Evolutionary conservation across 2,888 invertebrate species (phyloP).

Genomic region (Parnassius smintheus): DNA sequence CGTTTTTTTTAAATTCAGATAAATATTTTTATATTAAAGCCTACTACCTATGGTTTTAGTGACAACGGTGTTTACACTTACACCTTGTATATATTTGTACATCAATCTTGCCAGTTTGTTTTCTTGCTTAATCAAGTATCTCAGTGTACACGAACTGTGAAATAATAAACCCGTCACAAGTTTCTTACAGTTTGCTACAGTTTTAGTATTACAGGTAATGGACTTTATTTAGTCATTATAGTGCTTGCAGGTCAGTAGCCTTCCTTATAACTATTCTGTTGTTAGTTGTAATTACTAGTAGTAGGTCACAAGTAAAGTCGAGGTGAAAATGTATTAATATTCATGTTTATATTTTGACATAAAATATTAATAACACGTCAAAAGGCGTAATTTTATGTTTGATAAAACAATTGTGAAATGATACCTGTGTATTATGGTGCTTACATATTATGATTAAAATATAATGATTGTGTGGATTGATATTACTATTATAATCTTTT

Average conservation of each 20-base stretch:
- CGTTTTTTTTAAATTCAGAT: too few relatives aligned
- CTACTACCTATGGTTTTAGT: too few relatives aligned
- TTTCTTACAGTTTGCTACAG: constrained; percentile 9
- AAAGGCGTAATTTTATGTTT: background rate
- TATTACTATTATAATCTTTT: constrained; percentile 24
- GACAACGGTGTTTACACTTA: too few relatives aligned
- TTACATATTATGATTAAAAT: background rate
- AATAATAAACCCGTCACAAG: constrained; percentile 14
- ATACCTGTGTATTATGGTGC: constrained; percentile 7
- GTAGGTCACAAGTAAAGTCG: constrained; percentile 23
- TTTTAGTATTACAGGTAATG: constrained; percentile 3
- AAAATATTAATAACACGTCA: constrained; percentile 1
- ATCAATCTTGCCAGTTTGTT: constrained; percentile 6
- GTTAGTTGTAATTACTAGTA: constrained; percentile 9
- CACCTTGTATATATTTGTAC: too few relatives aligned
- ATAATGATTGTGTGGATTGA: too few relatives aligned
- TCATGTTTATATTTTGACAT: constrained; percentile 1
- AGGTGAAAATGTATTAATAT: constrained; percentile 9
- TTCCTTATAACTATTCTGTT: constrained; percentile 4
- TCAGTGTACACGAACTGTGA: constrained; percentile 12
- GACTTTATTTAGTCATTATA: constrained; percentile 12
- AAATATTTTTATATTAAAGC: too few relatives aligned
- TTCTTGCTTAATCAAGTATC: constrained; percentile 17
- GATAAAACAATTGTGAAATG: constrained; percentile 3
- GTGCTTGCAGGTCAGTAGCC: constrained; percentile 2